Evolutionary conservation across 2,888 invertebrate species (phyloP), one percentile per base, ranked within the genome.

Genomic region (Scaptodrosophila latifasciaeformis): DNA sequence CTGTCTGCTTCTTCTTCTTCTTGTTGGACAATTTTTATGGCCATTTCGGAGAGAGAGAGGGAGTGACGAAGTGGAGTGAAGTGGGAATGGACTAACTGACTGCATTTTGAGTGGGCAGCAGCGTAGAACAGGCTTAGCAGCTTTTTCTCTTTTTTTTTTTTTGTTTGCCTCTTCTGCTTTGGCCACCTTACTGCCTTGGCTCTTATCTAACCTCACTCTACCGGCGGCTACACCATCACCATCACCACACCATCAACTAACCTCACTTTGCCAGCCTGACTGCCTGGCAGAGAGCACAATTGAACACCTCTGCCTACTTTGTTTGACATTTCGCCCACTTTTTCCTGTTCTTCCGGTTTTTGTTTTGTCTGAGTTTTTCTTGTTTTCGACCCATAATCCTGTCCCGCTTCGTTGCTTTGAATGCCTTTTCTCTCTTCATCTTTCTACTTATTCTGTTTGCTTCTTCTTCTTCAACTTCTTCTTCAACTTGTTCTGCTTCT

Each of bases 261-360:
- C n/a, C n/a, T n/a, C n/a, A n/a, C n/a, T n/a, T n/a, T n/a, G n/a
- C n/a, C n/a, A n/a, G n/a, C n/a, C n/a, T n/a, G n/a, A n/a, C n/a
- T n/a, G n/a, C n/a, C n/a, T n/a, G n/a, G n/a, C n/a, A n/a, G n/a
- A n/a, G n/a, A n/a, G n/a, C n/a, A n/a, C n/a, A n/a, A n/a, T n/a
- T n/a, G n/a, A n/a, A n/a, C n/a, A 27, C 27, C 37, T 17, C 49
- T 69, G 64, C 70, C 70, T 70, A 77, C 65, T n/a, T n/a, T 68
- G 72, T 79, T 74, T 72, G 81, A 75, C 78, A 72, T 80, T 80
- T 79, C 81, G 79, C 79, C 82, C 82, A 79, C 82, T 82, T 79
- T 79, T 80, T 79, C 75, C 81, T 66, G 78, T 78, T 82, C 78
- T 77, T 80, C 79, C 76, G 82, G 79, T 71, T 77, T 80, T 78